Base-by-base conservation (phyloP, 2,888 invertebrate genomes). In the Cantharis lateralis region DNA sequence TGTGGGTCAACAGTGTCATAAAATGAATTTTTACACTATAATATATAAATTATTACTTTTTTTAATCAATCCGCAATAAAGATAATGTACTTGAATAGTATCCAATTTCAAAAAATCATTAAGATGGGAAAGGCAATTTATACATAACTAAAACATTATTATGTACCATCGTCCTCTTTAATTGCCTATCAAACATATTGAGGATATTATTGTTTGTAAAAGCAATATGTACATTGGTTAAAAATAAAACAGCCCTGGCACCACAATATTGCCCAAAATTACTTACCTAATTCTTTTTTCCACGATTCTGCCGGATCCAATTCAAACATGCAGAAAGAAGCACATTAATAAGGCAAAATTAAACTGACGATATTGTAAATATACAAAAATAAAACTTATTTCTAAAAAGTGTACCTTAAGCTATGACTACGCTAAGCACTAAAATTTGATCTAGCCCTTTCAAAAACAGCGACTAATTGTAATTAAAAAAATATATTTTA, bases 251-350 rank as follows among this genome's bases (percentile, higher is more conserved):
- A 48, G 48, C 48, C 48, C 48, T 48, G 48, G 20, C 11, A 73
- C 66, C 66, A 73, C 68, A 63, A 72, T 61, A 26, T 20, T 61
- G 71, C 68, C 71, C 16, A 68, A 76, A 71, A 77, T 71, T 81
- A 90, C 94, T 93, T 91, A 95, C 95, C 95, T 93, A 90, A 93
- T 93, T 91, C 94, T 94, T 91, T 93, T 95, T 91, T 95, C 94
- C 93, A 94, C 91, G 91, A 95, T 95, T 90, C 94, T 94, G 82
- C 82, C 82, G 91, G 89, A 89, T 89, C 82, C 89, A 89, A 89
- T 90, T 89, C 89, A 89, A 89, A 90, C 90, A 89, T 89, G 90
- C 90, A 91, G 83, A 84, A 80, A 77, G 77, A 82, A 82, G 81
- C 80, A 82, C 79, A 81, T 82, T 81, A 81, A 80, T 81, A 81